Percentiles rank a stretch among this genome's conserved stretches.
Conservation (phyloP, 2,113 vertebrate genomes). For the Petrocephalus microphthalmus region DNA sequence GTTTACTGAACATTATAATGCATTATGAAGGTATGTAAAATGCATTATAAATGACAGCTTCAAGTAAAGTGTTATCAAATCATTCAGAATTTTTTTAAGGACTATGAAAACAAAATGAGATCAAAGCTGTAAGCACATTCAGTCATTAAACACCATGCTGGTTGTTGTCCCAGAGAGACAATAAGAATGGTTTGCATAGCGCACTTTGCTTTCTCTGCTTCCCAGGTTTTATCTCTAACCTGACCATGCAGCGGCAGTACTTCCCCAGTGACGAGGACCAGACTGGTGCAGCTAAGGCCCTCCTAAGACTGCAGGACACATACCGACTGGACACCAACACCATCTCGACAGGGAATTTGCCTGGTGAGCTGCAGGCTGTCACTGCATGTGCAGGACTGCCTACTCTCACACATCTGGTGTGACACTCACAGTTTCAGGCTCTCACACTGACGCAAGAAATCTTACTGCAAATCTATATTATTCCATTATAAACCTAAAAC, state of each 20-base stretch:
- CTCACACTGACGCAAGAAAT: not conserved
- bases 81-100: not conserved
- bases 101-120: not conserved
- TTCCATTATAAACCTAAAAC: not conserved
- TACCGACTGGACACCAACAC: constrained; percentile 87
- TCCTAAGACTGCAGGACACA: constrained; percentile 86
- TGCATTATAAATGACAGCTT: not conserved
- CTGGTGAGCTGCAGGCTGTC: constrained; percentile 71
- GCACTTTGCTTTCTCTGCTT: not conserved
- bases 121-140: not conserved
- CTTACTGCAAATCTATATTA: not conserved
- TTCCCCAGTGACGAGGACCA: constrained; percentile 77
- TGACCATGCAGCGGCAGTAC: constrained; percentile 74
- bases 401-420: not conserved
- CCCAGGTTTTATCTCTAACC: constrained; percentile 90
- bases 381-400: not conserved
- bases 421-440: not conserved
- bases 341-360: constrained; percentile 84
- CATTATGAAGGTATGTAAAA: not conserved
- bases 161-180: not conserved
- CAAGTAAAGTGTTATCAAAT: not conserved
- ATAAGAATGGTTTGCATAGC: not conserved
- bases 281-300: constrained; percentile 78
- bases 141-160: not conserved
- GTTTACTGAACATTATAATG: not conserved